Evolutionary conservation across 2,888 invertebrate species (phyloP), one percentile per base, ranked within the genome.

Genomic region (Volucella inflata): DNA sequence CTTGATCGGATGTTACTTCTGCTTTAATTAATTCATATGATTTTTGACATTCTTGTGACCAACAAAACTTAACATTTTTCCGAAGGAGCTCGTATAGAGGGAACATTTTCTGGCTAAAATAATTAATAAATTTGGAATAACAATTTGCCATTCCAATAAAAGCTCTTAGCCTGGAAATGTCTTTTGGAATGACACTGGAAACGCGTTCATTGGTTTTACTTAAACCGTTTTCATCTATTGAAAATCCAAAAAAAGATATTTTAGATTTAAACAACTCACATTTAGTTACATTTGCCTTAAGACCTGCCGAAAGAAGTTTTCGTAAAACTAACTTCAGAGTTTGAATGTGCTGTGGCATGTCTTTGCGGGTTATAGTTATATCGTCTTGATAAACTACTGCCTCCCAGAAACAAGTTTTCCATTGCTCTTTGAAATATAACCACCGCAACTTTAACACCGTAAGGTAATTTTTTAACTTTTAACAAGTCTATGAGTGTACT

Each of bases 71-170:
- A 30, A 50, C n/a, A 30, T 42, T 21, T 76, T 50, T 70, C 12
- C 40, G 40, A 17, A 70, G 30, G 8, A 75, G 48, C 2, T 51
- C 36, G 16, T 51, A 68, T 16, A 77, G 44, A 1, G 68, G 77
- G 46, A 21, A 11, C 38, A 77, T 60, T 44, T 60, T 50, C 3
- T 30, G 50, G 4, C 42, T 44, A 51, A 89, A 88, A 10, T 84
- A 80, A 6, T 89, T 60, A 30, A 90, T 84, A 87, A 91, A 92
- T 71, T 88, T 89, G 2, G 89, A 87, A 68, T 91, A 91, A 80
- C 90, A 91, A 84, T 90, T 91, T 0, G 90, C 87, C 72, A 90
- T 87, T 0, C 90, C 90, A 1, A 89, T 50, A 62, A 90, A 90
- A 3, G 89, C 87, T 50, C 88, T 88, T 0, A 90, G 78, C 64